These are phyloP conservation scores for Ailuropoda melanoleuca DNA, from an alignment of 2,113 vertebrate species.

Conservation along the genomic window DNA sequence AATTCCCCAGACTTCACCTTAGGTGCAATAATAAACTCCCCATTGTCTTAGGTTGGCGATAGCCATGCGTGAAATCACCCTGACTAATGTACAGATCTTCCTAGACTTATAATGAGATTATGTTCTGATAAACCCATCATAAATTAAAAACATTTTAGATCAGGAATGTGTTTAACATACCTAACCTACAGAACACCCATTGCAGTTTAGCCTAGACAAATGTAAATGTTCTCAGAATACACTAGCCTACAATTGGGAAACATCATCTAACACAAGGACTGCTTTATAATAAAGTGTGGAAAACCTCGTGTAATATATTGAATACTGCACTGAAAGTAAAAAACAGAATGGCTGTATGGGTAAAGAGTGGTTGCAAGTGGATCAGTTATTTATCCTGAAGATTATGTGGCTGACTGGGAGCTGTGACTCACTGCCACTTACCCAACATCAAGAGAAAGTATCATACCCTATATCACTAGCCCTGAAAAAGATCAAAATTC, in stretches of 20 bases:
- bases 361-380: not conserved
- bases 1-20: slow-evolving; percentile 19
- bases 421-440: not conserved
- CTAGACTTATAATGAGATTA: not conserved
- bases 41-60: not conserved
- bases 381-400: not conserved
- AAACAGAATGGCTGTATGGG: not conserved
- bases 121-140: not conserved
- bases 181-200: not conserved
- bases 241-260: not conserved
- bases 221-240: not conserved
- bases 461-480: not conserved
- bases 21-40: not conserved
- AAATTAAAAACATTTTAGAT: not conserved
- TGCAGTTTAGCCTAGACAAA: not conserved
- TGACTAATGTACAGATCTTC: not conserved
- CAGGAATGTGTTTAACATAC: not conserved
- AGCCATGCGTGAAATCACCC: not conserved
- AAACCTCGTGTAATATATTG: not conserved
- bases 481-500: not conserved
- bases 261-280: not conserved
- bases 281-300: not conserved
- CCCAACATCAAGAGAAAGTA: not conserved
- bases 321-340: not conserved
- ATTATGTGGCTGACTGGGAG: not conserved